Conservation (phyloP, 2,797 vertebrate species). For the Acipenser transmontanus region DNA sequence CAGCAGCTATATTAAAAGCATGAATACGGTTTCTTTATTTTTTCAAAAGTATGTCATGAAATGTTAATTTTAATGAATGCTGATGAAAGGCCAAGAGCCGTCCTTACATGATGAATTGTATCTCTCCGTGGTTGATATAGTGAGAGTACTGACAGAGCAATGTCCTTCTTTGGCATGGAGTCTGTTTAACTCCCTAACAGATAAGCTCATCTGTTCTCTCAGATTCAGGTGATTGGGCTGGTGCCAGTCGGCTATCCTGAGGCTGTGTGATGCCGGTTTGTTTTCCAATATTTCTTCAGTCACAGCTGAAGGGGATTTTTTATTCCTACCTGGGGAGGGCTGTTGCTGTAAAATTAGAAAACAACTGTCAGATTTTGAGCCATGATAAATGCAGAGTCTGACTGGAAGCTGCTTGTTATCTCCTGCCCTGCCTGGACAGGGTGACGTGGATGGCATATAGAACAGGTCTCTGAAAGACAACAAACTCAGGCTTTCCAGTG, state of each 20-base stretch:
- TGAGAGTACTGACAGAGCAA: no score
- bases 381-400: conserved; percentile 53
- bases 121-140: no score
- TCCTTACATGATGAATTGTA: no score
- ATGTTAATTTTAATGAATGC: no score
- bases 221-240: conserved; percentile 31
- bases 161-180: no score
- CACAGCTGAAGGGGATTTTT: conserved; percentile 33
- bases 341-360: conserved; percentile 42
- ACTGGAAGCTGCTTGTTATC: conserved; percentile 63
- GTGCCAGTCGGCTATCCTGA: conserved; percentile 35
- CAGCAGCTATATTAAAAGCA: no score
- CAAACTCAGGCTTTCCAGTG: no score
- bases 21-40: no score
- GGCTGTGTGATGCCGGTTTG: conserved; percentile 40
- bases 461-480: conserved; percentile 1
- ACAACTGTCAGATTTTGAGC: conserved; percentile 56
- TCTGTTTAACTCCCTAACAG: conserved; percentile 15
- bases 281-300: conserved; percentile 38
- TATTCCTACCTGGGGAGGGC: conserved; percentile 31
- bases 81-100: no score
- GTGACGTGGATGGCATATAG: conserved; percentile 19
- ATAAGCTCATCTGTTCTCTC: conserved; percentile 22
- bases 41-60: no score
- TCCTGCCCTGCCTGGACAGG: conserved; percentile 41